These are phyloP conservation scores for Buathra laborator DNA, from an alignment of 2,888 invertebrate genomes.

Conservation along the genomic window DNA sequence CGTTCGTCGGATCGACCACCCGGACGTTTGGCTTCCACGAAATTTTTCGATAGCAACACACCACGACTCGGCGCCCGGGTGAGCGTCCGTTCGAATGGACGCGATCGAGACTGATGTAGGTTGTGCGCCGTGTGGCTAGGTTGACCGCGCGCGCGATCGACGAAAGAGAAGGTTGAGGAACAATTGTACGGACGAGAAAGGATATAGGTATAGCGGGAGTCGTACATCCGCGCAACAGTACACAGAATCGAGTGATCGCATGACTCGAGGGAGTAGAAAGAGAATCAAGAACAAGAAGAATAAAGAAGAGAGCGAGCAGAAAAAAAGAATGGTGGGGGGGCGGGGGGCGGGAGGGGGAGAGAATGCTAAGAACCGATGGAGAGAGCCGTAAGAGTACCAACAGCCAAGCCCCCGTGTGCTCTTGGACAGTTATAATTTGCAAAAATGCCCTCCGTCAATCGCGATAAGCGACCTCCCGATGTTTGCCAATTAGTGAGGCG, in stretches of 20 bases:
- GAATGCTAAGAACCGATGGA: constrained; percentile 14
- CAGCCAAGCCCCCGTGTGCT: constrained; percentile 55
- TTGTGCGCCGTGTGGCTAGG: not conserved
- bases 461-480: constrained; percentile 80
- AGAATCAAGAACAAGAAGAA: constrained; percentile 54
- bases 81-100: not conserved
- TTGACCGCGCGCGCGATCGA: not conserved
- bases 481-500: constrained; percentile 81
- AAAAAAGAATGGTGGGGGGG: constrained; percentile 21
- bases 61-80: not conserved
- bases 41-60: constrained; percentile 25
- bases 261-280: constrained; percentile 63
- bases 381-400: constrained; percentile 16
- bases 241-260: constrained; percentile 47
- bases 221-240: not conserved
- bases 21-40: constrained; percentile 7
- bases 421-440: constrained; percentile 77
- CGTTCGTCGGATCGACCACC: constrained; percentile 22
- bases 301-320: not conserved
- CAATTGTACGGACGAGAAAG: constrained; percentile 51
- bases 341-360: constrained; percentile 7
- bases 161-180: constrained; percentile 29
- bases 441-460: constrained; percentile 79
- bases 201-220: constrained; percentile 4
- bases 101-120: constrained; percentile 31